Evolutionary conservation across 2,888 invertebrate genomes (phyloP), one percentile per base, ranked within the genome.

Genomic region (Sturmia bella): DNA sequence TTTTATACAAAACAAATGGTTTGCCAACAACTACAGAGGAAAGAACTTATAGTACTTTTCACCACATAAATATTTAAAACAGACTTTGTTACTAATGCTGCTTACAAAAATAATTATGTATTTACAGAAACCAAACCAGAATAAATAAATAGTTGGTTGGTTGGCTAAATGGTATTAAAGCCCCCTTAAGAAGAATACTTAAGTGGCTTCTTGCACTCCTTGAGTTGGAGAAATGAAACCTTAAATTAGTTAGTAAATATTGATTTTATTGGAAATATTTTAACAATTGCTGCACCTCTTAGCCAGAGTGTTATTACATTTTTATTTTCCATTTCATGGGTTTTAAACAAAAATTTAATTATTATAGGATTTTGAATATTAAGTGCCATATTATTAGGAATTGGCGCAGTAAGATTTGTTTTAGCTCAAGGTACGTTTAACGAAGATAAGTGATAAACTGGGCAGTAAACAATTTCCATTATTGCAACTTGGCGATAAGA

Each of bases 71-170:
- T 66, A 27, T 6, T 17, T 12, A 32, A 32, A 32, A 9, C 15
- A 52, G 52, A 21, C 21, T 52, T 59, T 68, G 45, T 54, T 68
- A n/a, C 17, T 32, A 21, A 54, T 61, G 59, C 43, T 50, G 52
- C 7, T 59, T 50, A 68, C 59, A 59, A 75, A 75, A 48, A 43
- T 68, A 76, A 61, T 76, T 76, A 68, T 43, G 59, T 52, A 75
- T 57, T 56, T 56, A 66, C 64, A 27, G 56, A 57, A 48, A 45
- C 27, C 39, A 39, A 66, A 59, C 41, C 48, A 57, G 32, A 68
- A 59, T 61, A 64, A 57, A 68, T 69, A 76, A 54, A 32, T 68
- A 17, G 37, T 15, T 57, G 6, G 43, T 32, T 68, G n/a, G 37
- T 15, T 57, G 6, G 43, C 21, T 52, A 37, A 68, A 52, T 76